Evolutionary conservation across 2,888 invertebrate genomes (phyloP).

Genomic region (Sympetrum striolatum): DNA sequence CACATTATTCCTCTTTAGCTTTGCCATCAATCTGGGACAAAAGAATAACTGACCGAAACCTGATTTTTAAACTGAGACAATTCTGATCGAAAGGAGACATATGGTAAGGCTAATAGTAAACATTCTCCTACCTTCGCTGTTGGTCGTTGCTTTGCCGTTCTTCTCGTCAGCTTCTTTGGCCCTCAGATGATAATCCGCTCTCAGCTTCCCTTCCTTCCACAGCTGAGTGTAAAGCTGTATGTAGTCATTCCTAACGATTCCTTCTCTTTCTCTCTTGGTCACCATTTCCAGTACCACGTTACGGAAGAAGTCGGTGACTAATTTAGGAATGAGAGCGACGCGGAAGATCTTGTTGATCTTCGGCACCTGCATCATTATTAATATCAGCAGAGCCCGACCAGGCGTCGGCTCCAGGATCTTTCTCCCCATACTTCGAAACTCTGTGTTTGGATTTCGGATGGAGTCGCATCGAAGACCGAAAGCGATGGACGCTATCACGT

Average conservation of each 20-base stretch:
- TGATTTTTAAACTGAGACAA: too few relatives aligned
- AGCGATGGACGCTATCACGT: conserved; percentile 31
- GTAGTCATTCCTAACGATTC: conserved; percentile 64
- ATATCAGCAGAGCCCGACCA: background rate
- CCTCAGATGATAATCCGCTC: background rate
- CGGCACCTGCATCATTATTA: conserved; percentile 11
- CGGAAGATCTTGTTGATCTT: background rate
- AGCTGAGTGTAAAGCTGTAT: conserved; percentile 59
- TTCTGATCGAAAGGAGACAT: too few relatives aligned
- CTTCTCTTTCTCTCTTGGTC: conserved; percentile 60
- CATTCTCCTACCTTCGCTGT: background rate
- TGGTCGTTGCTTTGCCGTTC: background rate
- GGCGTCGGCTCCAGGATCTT: conserved; percentile 42
- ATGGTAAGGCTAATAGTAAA: background rate
- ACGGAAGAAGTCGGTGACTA: conserved; percentile 57
- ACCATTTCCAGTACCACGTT: conserved; percentile 61
- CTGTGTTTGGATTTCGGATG: conserved; percentile 16
- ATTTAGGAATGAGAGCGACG: background rate
- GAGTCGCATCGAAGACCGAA: conserved; percentile 45
- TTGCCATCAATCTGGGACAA: too few relatives aligned
- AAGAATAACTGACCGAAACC: too few relatives aligned
- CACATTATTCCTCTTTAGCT: too few relatives aligned
- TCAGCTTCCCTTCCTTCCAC: conserved; percentile 29
- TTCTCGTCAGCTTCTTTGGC: background rate
- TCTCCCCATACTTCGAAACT: conserved; percentile 36